phyloP scores from a whole-genome alignment of 1,140 invertebrate genomes.

The Rhopalosiphum padi region DNA sequence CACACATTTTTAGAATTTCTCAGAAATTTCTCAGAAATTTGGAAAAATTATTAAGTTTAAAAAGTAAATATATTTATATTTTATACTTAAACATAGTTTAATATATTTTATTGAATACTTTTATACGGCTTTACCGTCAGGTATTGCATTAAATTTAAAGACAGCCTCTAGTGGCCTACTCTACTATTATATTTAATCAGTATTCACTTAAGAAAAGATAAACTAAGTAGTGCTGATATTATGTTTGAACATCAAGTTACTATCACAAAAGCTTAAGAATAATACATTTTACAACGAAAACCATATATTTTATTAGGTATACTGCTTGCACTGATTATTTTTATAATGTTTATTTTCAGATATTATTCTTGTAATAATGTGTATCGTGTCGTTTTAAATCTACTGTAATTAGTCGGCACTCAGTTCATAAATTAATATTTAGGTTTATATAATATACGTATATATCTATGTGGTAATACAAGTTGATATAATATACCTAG shows the following conservation, averaged over 20 bases:
- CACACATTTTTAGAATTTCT: neutral
- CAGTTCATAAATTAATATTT: neutral
- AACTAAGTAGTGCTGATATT: neutral
- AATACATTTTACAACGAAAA: neutral
- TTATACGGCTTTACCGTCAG: neutral
- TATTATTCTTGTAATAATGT: neutral
- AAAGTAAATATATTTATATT: neutral
- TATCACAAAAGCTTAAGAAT: neutral
- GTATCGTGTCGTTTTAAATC: no score
- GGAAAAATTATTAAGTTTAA: neutral
- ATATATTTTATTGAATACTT: neutral
- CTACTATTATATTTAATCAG: neutral
- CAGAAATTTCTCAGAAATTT: no score
- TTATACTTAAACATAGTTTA: neutral
- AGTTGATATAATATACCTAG: neutral
- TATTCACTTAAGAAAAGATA: neutral
- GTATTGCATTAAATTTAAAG: neutral
- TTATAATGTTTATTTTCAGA: slow-evolving; percentile 4
- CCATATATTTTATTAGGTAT: neutral
- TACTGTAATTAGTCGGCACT: neutral
- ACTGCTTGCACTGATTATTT: neutral
- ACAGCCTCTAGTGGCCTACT: no score
- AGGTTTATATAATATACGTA: neutral
- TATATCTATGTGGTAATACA: neutral
- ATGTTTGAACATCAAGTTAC: neutral